A percentile compares a stretch with the other conserved stretches of the same genome.
Conservation (phyloP, 1,140 invertebrate species). For the Babylonia areolata region DNA sequence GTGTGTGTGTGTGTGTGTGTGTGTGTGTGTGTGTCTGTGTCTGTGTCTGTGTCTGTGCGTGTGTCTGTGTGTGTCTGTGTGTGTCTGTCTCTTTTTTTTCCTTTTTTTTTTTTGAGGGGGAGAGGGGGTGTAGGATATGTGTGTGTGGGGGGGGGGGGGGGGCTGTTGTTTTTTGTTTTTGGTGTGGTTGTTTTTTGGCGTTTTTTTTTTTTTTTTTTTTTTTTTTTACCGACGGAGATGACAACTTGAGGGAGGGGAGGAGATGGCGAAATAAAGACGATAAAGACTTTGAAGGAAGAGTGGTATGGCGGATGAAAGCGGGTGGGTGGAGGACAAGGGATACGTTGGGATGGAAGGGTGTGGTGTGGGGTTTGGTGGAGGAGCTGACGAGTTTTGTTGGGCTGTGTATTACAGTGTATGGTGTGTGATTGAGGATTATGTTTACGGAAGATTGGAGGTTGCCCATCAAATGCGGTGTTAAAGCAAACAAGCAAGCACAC, state of each 20-base stretch:
- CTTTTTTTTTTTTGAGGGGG: no score
- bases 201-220: background rate
- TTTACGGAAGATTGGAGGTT: background rate
- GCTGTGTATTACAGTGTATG: background rate
- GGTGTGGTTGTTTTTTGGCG: background rate
- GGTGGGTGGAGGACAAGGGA: background rate
- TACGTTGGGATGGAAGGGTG: background rate
- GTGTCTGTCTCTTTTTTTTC: background rate
- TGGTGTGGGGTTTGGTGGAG: background rate
- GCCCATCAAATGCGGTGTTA: background rate
- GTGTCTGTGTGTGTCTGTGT: no score
- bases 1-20: constrained; percentile 3
- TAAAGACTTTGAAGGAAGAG: background rate
- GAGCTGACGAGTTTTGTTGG: background rate
- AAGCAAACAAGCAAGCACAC: background rate
- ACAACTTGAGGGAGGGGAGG: background rate
- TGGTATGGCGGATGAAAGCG: background rate
- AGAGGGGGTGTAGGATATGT: no score
- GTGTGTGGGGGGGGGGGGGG: background rate
- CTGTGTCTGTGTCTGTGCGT: no score
- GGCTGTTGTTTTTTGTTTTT: background rate
- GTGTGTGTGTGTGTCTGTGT: background rate
- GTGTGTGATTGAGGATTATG: background rate
- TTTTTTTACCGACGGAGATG: background rate
- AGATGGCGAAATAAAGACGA: background rate